Evolutionary conservation across 1,140 invertebrate species (phyloP).

Genomic region (Acromyrmex charruanus): DNA sequence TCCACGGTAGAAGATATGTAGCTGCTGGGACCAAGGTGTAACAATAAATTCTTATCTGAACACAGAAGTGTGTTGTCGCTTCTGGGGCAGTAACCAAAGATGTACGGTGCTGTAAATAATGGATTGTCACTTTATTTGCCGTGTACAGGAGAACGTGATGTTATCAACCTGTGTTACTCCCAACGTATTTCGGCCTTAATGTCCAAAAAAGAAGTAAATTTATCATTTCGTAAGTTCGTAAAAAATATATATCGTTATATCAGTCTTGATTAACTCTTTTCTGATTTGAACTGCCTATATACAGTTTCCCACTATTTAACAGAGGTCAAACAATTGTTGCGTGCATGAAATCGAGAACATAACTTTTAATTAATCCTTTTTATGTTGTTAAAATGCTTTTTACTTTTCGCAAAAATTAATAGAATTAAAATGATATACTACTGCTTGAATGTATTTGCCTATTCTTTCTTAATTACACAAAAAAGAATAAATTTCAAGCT

Average conservation of each 20-base stretch:
- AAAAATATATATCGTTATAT: neutral
- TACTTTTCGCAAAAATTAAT: neutral
- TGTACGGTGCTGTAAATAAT: slow-evolving; percentile 64
- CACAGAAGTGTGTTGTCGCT: slow-evolving; percentile 43
- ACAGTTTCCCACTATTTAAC: neutral
- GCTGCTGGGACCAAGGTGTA: slow-evolving; percentile 47
- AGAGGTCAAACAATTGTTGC: neutral
- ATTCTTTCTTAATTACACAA: too few relatives aligned
- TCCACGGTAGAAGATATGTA: slow-evolving; percentile 50
- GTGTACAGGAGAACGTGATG: slow-evolving; percentile 2
- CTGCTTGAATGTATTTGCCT: too few relatives aligned
- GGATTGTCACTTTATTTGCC: slow-evolving; percentile 58
- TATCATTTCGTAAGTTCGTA: neutral
- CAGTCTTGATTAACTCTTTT: neutral
- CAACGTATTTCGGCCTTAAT: neutral
- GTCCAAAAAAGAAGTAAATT: neutral
- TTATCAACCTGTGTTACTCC: slow-evolving; percentile 23
- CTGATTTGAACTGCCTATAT: neutral
- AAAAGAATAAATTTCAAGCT: too few relatives aligned
- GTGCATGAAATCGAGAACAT: neutral
- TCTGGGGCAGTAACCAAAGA: slow-evolving; percentile 64
- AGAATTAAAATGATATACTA: neutral
- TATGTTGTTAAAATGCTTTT: neutral
- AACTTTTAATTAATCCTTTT: neutral
- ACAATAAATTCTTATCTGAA: slow-evolving; percentile 73